Evolutionary conservation across 2,113 vertebrate genomes (phyloP).

Genomic region (Anser cygnoides): DNA sequence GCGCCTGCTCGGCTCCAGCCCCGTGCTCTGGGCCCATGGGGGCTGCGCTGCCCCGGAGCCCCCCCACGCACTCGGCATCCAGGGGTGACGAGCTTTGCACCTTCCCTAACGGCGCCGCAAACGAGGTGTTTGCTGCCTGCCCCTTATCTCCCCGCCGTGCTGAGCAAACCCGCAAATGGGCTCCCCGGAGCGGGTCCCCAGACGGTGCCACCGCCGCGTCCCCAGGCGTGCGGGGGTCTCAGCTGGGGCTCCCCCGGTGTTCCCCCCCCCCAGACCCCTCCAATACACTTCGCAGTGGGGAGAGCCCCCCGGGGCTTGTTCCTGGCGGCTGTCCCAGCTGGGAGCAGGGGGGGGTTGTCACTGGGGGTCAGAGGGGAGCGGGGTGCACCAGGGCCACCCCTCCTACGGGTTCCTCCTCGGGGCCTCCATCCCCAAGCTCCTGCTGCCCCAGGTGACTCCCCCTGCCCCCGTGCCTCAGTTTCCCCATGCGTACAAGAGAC

Average conservation of each 20-base stretch:
- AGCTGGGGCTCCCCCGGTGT: neutral
- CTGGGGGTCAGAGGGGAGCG: accelerated
- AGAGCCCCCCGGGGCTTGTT: neutral
- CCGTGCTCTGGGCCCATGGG: too few relatives aligned
- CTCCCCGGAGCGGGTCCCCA: neutral
- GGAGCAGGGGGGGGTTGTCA: neutral
- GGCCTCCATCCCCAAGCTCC: too few relatives aligned
- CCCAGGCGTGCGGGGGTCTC: neutral
- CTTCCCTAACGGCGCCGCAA: slow-evolving; percentile 16
- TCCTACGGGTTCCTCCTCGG: accelerated
- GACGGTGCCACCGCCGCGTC: neutral
- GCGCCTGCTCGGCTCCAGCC: neutral
- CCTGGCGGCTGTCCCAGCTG: too few relatives aligned
- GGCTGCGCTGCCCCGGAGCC: neutral
- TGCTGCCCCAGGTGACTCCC: accelerated
- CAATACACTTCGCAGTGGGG: neutral
- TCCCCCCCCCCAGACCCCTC: neutral
- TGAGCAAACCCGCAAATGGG: neutral
- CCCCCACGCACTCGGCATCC: neutral
- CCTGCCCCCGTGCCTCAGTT: neutral
- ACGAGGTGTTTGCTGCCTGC: neutral
- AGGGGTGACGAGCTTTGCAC: slow-evolving; percentile 24
- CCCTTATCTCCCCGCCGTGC: slow-evolving; percentile 7
- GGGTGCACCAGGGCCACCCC: neutral
- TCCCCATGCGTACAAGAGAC: neutral